Evolutionary conservation across 1,140 invertebrate genomes (phyloP), one percentile per base, ranked within the genome.

Genomic region (Nasonia giraulti): DNA sequence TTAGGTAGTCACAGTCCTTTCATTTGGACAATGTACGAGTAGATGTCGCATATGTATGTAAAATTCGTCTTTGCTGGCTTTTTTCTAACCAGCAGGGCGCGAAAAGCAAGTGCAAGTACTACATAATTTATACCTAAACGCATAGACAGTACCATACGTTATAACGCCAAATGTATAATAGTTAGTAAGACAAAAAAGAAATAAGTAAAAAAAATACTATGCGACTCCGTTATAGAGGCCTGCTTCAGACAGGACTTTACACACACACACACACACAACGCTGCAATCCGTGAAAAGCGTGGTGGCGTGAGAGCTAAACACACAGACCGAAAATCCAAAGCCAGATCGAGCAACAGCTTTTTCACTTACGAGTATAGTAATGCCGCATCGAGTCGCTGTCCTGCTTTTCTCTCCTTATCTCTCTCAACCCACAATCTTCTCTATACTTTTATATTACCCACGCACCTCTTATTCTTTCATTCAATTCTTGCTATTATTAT

Each of bases 101-200:
- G 85, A 86, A 81, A 87, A 84, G 85, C 86, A 89, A 89, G 84
- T 87, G 87, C 89, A 89, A 90, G 89, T 89, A 90, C 88, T 90
- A 88, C 88, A 89, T 88, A 89, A 91, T 91, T 91, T 92, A 92
- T 93, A 92, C 91, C 90, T 91, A 88, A 85, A 92, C 88, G 90
- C 90, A 91, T 92, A 92, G 90, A 91, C 88, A 90, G 90, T 92
- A 91, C 88, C 91, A 90, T 93, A 92, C 91, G 90, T 92, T 92
- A 88, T 91, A 93, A 93, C 92, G 92, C 92, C 92, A 92, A 93
- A 93, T 92, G 92, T 92, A 93, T 92, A 92, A 92, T 92, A 92
- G 91, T 91, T 92, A 88, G 87, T 90, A 90, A 89, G 88, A 86
- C 82, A 55, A 82, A 50, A 23, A 44, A 75, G 23, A 74, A 84